Percentiles rank a stretch among this genome's conserved stretches.
phyloP scores from a whole-genome alignment of 1,140 invertebrate species.

The Argopecten irradians region DNA sequence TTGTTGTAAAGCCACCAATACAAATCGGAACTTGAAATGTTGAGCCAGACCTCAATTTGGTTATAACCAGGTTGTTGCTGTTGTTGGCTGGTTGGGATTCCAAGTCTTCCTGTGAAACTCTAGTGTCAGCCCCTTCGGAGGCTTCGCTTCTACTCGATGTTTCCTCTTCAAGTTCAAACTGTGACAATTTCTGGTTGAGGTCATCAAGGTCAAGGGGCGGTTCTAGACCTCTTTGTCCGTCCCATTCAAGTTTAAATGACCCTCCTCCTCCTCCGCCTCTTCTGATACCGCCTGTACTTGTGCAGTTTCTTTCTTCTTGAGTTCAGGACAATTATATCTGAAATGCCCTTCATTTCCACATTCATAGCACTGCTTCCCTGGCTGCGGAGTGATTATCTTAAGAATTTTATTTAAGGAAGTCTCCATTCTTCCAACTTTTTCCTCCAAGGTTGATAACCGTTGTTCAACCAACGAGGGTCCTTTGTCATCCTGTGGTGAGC shows the following conservation, averaged over 20 bases:
- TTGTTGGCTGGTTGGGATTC: neutral
- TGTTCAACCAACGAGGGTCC: no score
- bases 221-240: neutral
- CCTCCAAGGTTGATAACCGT: no score
- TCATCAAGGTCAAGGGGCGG: no score
- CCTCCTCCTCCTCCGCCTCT: neutral
- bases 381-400: neutral
- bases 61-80: neutral
- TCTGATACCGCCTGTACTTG: neutral
- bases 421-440: neutral
- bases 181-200: no score
- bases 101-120: neutral
- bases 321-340: neutral
- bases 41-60: neutral
- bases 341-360: neutral
- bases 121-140: neutral
- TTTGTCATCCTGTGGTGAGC: neutral
- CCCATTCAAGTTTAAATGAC: neutral
- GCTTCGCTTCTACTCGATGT: neutral
- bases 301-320: neutral
- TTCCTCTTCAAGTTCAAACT: neutral
- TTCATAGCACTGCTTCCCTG: neutral
- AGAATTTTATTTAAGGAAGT: neutral
- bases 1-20: neutral
- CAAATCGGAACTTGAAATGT: neutral